A percentile compares a stretch with the other conserved stretches of the same genome.
Evolutionary conservation across 2,113 vertebrate species (phyloP).

Genomic region (Eonycteris spelaea): DNA sequence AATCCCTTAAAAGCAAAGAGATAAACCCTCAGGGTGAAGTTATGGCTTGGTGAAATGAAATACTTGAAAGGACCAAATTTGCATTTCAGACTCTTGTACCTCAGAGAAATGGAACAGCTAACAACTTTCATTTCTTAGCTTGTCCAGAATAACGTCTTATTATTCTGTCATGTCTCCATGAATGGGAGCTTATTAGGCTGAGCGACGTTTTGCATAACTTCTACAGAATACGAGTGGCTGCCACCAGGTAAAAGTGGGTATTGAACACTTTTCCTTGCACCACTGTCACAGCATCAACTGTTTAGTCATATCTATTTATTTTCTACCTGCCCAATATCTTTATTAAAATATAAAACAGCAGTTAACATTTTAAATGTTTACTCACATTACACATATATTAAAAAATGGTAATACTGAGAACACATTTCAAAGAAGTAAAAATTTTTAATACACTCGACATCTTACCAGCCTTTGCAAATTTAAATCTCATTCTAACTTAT

Average conservation of each 20-base stretch:
- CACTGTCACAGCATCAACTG: not conserved
- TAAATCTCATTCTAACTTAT: not conserved
- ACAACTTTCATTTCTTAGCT: not conserved
- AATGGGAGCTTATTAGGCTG: not conserved
- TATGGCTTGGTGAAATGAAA: not conserved
- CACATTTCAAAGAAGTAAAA: not conserved
- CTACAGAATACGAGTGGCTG: not conserved
- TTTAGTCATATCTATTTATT: not conserved
- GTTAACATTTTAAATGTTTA: not conserved
- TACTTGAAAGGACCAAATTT: not conserved
- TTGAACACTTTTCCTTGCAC: not conserved
- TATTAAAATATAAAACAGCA: not conserved
- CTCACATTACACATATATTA: not conserved
- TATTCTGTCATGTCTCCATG: not conserved
- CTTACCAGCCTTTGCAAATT: not conserved
- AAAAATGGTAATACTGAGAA: not conserved
- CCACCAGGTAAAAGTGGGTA: not conserved
- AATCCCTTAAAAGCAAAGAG: slow-evolving; percentile 43
- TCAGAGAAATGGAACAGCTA: not conserved
- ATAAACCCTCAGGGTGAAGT: not conserved
- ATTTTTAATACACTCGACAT: not conserved
- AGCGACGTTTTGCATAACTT: not conserved
- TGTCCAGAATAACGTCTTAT: not conserved
- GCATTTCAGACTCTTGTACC: not conserved
- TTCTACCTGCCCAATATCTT: not conserved